phyloP scores from a whole-genome alignment of 2,113 vertebrate species.

The Megalops atlanticus region DNA sequence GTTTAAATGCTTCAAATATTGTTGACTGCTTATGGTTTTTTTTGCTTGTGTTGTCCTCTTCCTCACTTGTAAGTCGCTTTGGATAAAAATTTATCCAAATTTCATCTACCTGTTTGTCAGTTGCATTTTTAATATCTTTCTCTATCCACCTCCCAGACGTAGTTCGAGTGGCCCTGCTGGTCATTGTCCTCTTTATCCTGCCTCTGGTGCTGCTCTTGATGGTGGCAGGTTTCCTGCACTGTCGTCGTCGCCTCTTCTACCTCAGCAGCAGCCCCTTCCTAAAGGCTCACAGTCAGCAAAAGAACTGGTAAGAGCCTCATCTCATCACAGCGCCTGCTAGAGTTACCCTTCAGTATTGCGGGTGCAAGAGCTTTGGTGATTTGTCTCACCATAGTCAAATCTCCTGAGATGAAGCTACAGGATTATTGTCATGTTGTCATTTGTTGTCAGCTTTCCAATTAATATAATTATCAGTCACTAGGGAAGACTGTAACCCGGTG shows the following conservation, averaged over 20 bases:
- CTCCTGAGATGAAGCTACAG: background rate
- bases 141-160: conserved; percentile 48
- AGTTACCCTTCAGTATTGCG: too few relatives aligned
- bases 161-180: conserved; percentile 62
- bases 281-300: conserved; percentile 55
- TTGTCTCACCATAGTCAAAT: background rate
- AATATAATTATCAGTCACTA: background rate
- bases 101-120: too few relatives aligned
- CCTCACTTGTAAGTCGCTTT: too few relatives aligned
- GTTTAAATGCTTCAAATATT: too few relatives aligned
- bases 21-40: too few relatives aligned
- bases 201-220: conserved; percentile 65
- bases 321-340: background rate
- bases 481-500: too few relatives aligned
- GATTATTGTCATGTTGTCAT: too few relatives aligned
- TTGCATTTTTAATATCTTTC: background rate
- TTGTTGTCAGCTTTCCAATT: too few relatives aligned
- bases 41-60: too few relatives aligned
- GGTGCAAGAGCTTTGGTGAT: too few relatives aligned
- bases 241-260: conserved; percentile 49
- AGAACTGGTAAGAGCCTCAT: conserved; percentile 61
- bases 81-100: too few relatives aligned
- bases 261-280: conserved; percentile 55
- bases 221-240: conserved; percentile 55
- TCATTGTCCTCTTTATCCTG: conserved; percentile 70